These are phyloP conservation scores for Polydrusus cervinus DNA, from an alignment of 2,888 invertebrate genomes.

Conservation along the genomic window DNA sequence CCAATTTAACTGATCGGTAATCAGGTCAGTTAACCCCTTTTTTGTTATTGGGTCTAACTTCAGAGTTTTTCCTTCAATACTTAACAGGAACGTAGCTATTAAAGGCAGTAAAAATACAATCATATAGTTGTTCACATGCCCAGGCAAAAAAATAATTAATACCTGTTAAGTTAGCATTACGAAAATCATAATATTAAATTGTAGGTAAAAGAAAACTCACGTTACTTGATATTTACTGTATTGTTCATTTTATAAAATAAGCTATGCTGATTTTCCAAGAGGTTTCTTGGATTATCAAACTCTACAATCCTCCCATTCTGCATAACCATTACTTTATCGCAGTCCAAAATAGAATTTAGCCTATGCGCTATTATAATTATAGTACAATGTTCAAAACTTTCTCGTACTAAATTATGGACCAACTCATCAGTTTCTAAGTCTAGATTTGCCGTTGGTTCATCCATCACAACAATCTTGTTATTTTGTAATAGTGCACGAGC, in stretches of 20 bases:
- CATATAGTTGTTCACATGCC: too few species aligned
- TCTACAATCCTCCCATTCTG: slow-evolving; percentile 85
- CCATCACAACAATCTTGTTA: slow-evolving; percentile 65
- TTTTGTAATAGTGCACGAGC: slow-evolving; percentile 76
- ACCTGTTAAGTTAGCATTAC: too few species aligned
- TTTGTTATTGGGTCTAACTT: too few species aligned
- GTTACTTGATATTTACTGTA: neutral
- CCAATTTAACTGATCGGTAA: too few species aligned
- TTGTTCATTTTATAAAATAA: slow-evolving; percentile 63
- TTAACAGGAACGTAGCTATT: too few species aligned
- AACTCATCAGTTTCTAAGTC: slow-evolving; percentile 84
- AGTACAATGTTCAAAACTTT: slow-evolving; percentile 83
- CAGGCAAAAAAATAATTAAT: too few species aligned
- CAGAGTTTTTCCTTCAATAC: too few species aligned
- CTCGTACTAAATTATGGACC: slow-evolving; percentile 84
- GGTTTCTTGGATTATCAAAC: slow-evolving; percentile 80
- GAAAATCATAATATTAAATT: too few species aligned
- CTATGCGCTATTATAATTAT: slow-evolving; percentile 90
- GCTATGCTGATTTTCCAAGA: slow-evolving; percentile 55
- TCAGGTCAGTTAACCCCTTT: too few species aligned
- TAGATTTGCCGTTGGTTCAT: slow-evolving; percentile 89
- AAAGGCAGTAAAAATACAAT: too few species aligned
- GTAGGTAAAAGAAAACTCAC: too few species aligned
- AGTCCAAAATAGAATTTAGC: slow-evolving; percentile 89
- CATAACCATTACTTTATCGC: slow-evolving; percentile 86